A percentile compares a stretch with the other conserved stretches of the same genome.
Evolutionary conservation across 2,797 vertebrate genomes (phyloP).

Genomic region (Prunella strophiata): DNA sequence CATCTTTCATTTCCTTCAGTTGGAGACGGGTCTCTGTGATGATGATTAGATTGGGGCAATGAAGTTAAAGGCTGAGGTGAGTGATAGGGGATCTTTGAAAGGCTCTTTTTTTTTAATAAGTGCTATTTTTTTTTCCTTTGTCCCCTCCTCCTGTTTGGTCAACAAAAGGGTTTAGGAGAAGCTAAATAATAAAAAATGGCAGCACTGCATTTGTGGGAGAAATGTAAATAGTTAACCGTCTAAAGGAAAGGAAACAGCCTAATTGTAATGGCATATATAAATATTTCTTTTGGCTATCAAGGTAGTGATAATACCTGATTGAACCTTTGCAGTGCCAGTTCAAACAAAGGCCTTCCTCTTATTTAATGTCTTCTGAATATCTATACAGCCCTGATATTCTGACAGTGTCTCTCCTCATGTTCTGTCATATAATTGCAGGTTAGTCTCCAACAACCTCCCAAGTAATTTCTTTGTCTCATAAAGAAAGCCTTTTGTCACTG

Average conservation of each 20-base stretch:
- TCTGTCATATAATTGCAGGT: neutral
- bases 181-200: neutral
- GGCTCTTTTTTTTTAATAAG: neutral
- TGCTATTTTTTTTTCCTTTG: neutral
- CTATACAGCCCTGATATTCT: neutral
- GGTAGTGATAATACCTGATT: neutral
- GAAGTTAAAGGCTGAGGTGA: neutral
- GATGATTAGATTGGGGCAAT: neutral
- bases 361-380: neutral
- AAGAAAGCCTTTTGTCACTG: conserved; percentile 26
- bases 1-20: neutral
- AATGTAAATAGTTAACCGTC: neutral
- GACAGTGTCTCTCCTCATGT: neutral
- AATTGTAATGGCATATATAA: conserved; percentile 13
- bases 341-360: conserved; percentile 5
- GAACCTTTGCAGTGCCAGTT: conserved; percentile 15
- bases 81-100: neutral
- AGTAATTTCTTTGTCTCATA: conserved; percentile 21
- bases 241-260: neutral
- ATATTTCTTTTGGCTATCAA: conserved; percentile 55
- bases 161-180: neutral
- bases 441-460: neutral
- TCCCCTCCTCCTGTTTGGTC: neutral
- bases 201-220: neutral
- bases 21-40: neutral